Evolutionary conservation across 1,140 invertebrate genomes (phyloP).

Genomic region (Leguminivora glycinivorella): DNA sequence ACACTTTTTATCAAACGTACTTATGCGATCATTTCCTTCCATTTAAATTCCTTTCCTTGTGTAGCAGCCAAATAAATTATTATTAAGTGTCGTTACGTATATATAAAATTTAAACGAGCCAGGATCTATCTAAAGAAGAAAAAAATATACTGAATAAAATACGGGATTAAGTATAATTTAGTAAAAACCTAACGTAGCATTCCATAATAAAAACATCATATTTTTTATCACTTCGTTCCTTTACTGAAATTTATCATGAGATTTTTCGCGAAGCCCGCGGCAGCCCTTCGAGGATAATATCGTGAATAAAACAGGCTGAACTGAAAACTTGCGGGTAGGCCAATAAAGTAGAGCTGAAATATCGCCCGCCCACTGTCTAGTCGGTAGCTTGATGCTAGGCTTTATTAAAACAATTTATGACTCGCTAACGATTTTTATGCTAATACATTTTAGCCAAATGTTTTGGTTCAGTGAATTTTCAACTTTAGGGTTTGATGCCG

Average conservation of each 20-base stretch:
- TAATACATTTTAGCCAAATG: neutral
- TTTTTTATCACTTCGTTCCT: neutral
- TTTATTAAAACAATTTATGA: conserved; percentile 9
- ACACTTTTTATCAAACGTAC: too few species aligned
- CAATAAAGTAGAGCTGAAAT: conserved; percentile 22
- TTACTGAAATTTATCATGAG: neutral
- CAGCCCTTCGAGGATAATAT: conserved; percentile 23
- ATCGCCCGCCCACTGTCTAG: conserved; percentile 15
- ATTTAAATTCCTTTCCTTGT: too few species aligned
- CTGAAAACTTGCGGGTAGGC: conserved; percentile 9
- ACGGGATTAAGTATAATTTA: neutral
- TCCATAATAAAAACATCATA: conserved; percentile 1
- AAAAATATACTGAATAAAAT: too few species aligned
- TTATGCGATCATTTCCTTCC: too few species aligned
- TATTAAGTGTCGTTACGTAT: too few species aligned
- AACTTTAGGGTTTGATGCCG: neutral
- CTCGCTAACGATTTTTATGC: neutral
- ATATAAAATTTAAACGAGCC: too few species aligned
- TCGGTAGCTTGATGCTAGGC: conserved; percentile 3
- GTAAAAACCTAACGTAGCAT: neutral
- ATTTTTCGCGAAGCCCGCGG: conserved; percentile 5
- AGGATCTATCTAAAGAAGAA: too few species aligned
- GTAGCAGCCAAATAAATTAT: too few species aligned
- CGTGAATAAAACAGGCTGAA: neutral
- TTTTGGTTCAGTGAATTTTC: neutral